Conservation (phyloP, 2,113 vertebrate species). For the Rhineura floridana region DNA sequence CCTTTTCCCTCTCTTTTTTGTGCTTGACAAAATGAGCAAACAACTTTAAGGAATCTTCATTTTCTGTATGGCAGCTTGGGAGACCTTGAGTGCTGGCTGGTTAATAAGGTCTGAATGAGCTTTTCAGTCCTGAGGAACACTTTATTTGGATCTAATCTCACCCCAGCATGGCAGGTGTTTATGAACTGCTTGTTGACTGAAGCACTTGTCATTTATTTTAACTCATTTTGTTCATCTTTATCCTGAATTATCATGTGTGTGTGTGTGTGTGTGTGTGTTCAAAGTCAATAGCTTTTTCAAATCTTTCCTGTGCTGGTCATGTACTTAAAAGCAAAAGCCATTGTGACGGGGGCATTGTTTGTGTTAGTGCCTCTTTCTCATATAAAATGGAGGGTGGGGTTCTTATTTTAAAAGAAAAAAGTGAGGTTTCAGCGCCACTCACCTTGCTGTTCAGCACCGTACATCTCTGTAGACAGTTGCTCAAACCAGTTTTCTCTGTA, state of each 20-base stretch:
- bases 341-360: not conserved
- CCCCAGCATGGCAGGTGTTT: not conserved
- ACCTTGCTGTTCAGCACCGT: not conserved
- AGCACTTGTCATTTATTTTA: not conserved
- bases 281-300: not conserved
- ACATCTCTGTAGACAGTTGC: not conserved
- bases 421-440: not conserved
- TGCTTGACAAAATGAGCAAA: not conserved
- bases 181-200: not conserved
- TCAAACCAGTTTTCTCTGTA: not conserved
- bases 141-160: constrained; percentile 8
- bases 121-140: not conserved
- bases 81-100: not conserved
- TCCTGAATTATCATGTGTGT: not conserved
- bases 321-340: not conserved
- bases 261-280: not conserved
- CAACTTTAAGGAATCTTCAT: constrained; percentile 4
- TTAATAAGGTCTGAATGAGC: constrained; percentile 2
- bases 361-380: not conserved
- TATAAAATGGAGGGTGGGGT: not conserved
- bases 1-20: not conserved
- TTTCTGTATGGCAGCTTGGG: constrained; percentile 7
- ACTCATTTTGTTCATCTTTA: not conserved
- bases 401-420: not conserved
- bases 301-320: not conserved